phyloP scores from a whole-genome alignment of 2,888 invertebrate species.

The Diachrysia chrysitis region DNA sequence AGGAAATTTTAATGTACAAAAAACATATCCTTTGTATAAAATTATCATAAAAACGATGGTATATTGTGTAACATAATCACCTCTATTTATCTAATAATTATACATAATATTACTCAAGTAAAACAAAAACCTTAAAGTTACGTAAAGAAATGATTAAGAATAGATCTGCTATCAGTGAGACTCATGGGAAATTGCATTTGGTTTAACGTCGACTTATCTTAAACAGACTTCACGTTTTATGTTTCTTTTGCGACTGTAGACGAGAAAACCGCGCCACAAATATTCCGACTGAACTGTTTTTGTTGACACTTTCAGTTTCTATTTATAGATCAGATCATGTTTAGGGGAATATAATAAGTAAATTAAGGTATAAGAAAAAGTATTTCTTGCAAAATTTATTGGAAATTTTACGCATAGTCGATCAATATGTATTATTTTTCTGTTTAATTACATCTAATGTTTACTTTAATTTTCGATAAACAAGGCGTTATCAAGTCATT shows the following conservation, averaged over 20 bases:
- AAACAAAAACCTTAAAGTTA: conserved; percentile 18
- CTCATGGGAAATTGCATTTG: conserved; percentile 35
- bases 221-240: conserved; percentile 18
- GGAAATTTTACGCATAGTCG: too few species aligned
- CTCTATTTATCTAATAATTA: neutral
- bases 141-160: conserved; percentile 26
- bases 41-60: neutral
- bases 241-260: conserved; percentile 25
- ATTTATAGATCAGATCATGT: too few species aligned
- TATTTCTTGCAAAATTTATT: too few species aligned
- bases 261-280: conserved; percentile 9
- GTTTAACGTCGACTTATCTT: conserved; percentile 30
- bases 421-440: neutral
- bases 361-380: too few species aligned
- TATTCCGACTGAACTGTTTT: neutral
- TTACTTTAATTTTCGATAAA: neutral
- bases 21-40: too few species aligned
- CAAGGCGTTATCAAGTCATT: neutral
- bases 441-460: neutral
- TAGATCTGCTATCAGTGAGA: conserved; percentile 12
- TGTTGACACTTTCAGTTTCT: neutral
- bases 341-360: too few species aligned
- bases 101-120: neutral
- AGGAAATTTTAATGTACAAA: too few species aligned
- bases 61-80: neutral